phyloP scores from a whole-genome alignment of 2,888 invertebrate species.

The Aleiodes testaceus region DNA sequence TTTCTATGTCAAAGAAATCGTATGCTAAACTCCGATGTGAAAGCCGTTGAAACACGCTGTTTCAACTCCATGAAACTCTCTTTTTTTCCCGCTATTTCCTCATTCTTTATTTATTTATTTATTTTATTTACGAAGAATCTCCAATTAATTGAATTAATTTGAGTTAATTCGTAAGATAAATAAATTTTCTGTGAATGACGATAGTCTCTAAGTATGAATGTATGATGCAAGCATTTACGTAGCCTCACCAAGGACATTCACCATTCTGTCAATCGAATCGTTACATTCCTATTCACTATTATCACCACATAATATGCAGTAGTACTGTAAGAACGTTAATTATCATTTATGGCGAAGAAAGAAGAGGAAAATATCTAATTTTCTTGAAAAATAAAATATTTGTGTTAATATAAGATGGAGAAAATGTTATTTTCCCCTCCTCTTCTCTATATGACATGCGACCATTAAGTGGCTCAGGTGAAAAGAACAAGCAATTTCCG shows the following conservation, averaged over 20 bases:
- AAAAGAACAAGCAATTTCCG: conserved; percentile 6
- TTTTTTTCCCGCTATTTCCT: conserved; percentile 46
- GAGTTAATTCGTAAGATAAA: not conserved
- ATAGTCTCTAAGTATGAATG: not conserved
- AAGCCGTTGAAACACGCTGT: conserved; percentile 63
- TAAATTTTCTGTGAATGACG: conserved; percentile 7
- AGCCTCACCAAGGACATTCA: conserved; percentile 22
- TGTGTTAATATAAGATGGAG: conserved; percentile 4
- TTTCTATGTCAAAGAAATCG: conserved; percentile 69
- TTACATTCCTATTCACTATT: conserved; percentile 11
- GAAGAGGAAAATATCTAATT: too few species aligned
- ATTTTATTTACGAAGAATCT: not conserved
- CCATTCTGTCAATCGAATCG: not conserved
- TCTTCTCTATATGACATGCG: too few species aligned
- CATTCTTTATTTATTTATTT: not conserved
- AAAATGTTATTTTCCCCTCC: not conserved
- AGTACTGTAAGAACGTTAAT: too few species aligned
- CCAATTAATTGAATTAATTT: not conserved
- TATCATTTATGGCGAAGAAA: too few species aligned
- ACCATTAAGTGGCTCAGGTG: conserved; percentile 1
- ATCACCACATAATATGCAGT: not conserved
- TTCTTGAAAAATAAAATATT: too few species aligned
- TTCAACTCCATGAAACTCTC: conserved; percentile 54
- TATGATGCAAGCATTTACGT: conserved; percentile 22
- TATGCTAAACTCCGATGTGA: conserved; percentile 65